These are phyloP conservation scores for Telenomus remus DNA, from an alignment of 1,140 invertebrate species.

Conservation along the genomic window DNA sequence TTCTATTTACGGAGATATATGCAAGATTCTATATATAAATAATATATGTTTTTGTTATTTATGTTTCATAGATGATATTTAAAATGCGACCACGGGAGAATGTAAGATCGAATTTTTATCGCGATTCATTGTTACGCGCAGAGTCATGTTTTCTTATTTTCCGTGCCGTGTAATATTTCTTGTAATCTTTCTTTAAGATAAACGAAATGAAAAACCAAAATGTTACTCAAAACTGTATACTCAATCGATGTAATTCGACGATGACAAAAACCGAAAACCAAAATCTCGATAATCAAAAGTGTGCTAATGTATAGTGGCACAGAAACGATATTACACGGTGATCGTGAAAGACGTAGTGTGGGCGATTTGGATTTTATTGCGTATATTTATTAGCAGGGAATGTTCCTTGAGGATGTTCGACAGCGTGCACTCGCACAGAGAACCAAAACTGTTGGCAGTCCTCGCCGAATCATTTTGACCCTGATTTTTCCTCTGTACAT, in stretches of 20 bases:
- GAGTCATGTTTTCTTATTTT: conserved; percentile 15
- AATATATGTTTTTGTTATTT: conserved; percentile 46
- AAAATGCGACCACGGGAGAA: conserved; percentile 28
- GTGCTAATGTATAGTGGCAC: conserved; percentile 15
- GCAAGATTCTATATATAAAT: conserved; percentile 25
- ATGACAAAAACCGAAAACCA: too few relatives aligned
- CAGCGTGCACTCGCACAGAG: neutral
- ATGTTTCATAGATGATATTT: conserved; percentile 51
- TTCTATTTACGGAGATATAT: conserved; percentile 37
- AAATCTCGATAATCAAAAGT: conserved; percentile 24
- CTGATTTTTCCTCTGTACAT: conserved; percentile 30
- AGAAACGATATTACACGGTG: conserved; percentile 39
- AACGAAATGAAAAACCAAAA: too few relatives aligned
- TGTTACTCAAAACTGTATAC: too few relatives aligned
- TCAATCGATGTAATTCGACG: too few relatives aligned
- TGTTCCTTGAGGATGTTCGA: conserved; percentile 8
- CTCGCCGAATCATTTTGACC: conserved; percentile 1
- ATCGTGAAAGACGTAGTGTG: conserved; percentile 11
- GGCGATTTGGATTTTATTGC: conserved; percentile 15
- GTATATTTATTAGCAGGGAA: conserved; percentile 33
- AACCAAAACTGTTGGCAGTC: conserved; percentile 22
- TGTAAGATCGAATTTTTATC: conserved; percentile 27
- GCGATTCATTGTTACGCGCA: conserved; percentile 18
- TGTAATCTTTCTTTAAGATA: neutral
- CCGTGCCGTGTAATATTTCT: conserved; percentile 38